phyloP scores from a whole-genome alignment of 2,888 invertebrate species.

The Drosophila cyrtoloma region DNA sequence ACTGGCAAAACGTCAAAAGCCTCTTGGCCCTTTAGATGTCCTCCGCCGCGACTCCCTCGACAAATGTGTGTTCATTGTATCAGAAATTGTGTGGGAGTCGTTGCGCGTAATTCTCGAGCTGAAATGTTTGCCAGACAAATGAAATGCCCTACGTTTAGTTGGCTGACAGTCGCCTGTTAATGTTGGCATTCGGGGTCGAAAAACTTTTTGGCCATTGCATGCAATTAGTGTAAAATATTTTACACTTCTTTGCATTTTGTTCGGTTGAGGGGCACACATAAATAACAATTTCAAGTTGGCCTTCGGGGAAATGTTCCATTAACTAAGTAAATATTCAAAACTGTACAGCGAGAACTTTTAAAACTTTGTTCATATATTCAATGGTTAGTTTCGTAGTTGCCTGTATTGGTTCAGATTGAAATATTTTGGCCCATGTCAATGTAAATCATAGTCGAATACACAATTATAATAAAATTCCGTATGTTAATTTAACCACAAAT shows the following conservation, averaged over 20 bases:
- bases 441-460: slow-evolving; percentile 41
- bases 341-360: slow-evolving; percentile 29
- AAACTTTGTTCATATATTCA: slow-evolving; percentile 33
- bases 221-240: slow-evolving; percentile 69
- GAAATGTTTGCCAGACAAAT: slow-evolving; percentile 25
- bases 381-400: slow-evolving; percentile 19
- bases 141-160: slow-evolving; percentile 31
- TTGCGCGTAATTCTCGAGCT: slow-evolving; percentile 38
- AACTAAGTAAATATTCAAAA: slow-evolving; percentile 52
- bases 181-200: slow-evolving; percentile 2
- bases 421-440: slow-evolving; percentile 32
- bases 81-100: slow-evolving; percentile 28
- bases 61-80: slow-evolving; percentile 22
- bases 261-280: slow-evolving; percentile 35
- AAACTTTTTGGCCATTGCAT: slow-evolving; percentile 41
- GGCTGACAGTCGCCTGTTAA: slow-evolving; percentile 17
- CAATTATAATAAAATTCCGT: slow-evolving; percentile 21
- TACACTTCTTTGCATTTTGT: slow-evolving; percentile 57
- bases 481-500: slow-evolving; percentile 14
- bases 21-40: not conserved
- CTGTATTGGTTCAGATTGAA: slow-evolving; percentile 18
- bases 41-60: not conserved
- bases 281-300: slow-evolving; percentile 54
- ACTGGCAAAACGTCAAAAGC: slow-evolving; percentile 62
- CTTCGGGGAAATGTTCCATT: slow-evolving; percentile 49